phyloP scores from a whole-genome alignment of 2,888 invertebrate species.

The Ornithoptera priamus region DNA sequence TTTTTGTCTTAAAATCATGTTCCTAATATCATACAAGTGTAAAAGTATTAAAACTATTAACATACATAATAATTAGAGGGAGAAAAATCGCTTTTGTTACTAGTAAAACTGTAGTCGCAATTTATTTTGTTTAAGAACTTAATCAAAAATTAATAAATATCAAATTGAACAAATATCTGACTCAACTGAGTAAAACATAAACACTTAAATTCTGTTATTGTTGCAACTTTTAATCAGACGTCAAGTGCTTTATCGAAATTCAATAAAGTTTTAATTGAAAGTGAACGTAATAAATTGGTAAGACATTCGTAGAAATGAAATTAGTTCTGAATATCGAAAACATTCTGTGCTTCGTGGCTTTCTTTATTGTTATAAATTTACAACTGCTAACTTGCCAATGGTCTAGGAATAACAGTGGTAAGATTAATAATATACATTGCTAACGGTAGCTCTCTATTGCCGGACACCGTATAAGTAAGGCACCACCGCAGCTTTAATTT shows the following conservation, averaged over 20 bases:
- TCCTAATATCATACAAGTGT: background rate
- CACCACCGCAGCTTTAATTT: no score
- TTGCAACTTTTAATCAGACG: slow-evolving; percentile 1
- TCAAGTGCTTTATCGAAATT: slow-evolving; percentile 16
- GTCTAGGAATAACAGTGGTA: slow-evolving; percentile 25
- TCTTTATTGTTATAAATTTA: slow-evolving; percentile 28
- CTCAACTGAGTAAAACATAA: background rate
- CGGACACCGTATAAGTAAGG: no score
- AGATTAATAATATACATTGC: background rate
- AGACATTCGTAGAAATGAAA: slow-evolving; percentile 40
- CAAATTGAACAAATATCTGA: background rate
- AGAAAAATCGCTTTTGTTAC: background rate
- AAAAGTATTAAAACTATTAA: background rate
- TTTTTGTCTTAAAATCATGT: background rate
- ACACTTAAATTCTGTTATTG: slow-evolving; percentile 3
- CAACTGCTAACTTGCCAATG: slow-evolving; percentile 31
- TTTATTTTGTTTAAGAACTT: background rate
- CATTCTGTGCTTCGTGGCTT: background rate
- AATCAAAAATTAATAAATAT: no score
- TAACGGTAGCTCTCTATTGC: no score
- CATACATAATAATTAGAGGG: background rate
- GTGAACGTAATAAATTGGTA: slow-evolving; percentile 27
- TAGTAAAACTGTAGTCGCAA: background rate
- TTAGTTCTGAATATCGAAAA: slow-evolving; percentile 37
- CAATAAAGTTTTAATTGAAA: slow-evolving; percentile 27